phyloP scores from a whole-genome alignment of 2,113 vertebrate species.

The Fregata magnificens region DNA sequence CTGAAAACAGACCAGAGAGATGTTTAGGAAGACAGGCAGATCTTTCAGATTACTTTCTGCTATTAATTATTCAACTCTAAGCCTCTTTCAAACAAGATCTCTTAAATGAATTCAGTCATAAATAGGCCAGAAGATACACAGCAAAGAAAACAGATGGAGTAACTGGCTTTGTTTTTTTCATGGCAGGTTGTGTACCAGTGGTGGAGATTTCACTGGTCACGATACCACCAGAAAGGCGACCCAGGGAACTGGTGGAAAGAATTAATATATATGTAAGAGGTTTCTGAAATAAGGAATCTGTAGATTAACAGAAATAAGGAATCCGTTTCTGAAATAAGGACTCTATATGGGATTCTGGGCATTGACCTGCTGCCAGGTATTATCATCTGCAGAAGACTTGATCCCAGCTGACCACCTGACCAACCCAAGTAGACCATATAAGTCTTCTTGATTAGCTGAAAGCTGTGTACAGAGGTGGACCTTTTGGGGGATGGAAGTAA shows the following conservation, averaged over 20 bases:
- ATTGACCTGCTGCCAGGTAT: not conserved
- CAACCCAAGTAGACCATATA: not conserved
- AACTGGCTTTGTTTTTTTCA: not conserved
- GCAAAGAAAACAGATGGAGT: not conserved
- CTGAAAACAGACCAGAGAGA: not conserved
- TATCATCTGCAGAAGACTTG: not conserved
- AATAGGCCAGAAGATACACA: not conserved
- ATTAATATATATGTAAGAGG: not conserved
- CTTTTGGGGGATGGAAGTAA: not conserved
- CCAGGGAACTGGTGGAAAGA: not conserved
- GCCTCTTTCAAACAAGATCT: not conserved
- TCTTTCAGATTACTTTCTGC: not conserved
- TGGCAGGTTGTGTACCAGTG: not conserved
- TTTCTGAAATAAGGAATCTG: not conserved
- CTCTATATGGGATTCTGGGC: not conserved
- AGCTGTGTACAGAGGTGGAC: not conserved
- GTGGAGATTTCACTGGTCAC: not conserved
- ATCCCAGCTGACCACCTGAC: not conserved
- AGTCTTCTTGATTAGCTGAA: not conserved
- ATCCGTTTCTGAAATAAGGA: not conserved
- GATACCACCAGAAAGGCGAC: not conserved
- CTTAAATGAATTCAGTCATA: not conserved
- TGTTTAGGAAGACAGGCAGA: not conserved
- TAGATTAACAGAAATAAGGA: not conserved
- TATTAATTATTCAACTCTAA: not conserved